Base-by-base conservation (phyloP, 2,888 invertebrate species). In the Caenorhabditis auriculariae region DNA sequence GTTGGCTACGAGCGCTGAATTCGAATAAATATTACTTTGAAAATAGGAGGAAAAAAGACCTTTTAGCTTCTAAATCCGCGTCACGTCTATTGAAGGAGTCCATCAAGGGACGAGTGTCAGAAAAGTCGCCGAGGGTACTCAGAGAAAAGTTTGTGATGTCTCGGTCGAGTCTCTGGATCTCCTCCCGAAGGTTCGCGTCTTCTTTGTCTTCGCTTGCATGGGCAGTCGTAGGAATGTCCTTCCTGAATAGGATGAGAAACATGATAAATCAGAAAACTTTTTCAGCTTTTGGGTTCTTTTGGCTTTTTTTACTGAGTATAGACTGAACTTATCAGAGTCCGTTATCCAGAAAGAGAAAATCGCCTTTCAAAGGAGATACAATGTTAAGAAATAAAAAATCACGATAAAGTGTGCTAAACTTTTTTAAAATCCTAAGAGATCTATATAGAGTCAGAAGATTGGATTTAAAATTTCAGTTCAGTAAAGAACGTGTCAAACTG, bases 91-190 rank as follows among this genome's bases (percentile, higher is more conserved):
- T 60, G 41, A 59, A 53, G 7, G 59, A 56, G 17, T 54, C 55
- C 0, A 72, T 44, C 19, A 72, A 52, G 5, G 71, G 66, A 7
- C 69, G 48, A 28, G 60, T 69, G 46, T 72, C 76, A 9, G 65
- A 62, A 54, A 57, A 72, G 19, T 64, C 70, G 27, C 59, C 58
- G 42, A 66, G 56, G 7, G 67, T 61, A 3, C 63, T 55, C 4
- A 72, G 51, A 15, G 70, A 69, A 49, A 65, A 73, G 42, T 70
- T 69, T 3, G 72, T 70, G 41, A 73, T 32, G 21, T 71, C 69
- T 17, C 70, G 55, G 41, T 70, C 65, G 43, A 72, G 32, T 39
- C 65, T 59, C 15, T 62, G 59, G 12, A 72, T 55, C 28, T 69
- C 62, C 23, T 66, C 60, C 29, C 56, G 51, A 5, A 69, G 52